These are phyloP conservation scores for Myiotriccus ornatus DNA, from an alignment of 2,797 vertebrate species.

Conservation along the genomic window DNA sequence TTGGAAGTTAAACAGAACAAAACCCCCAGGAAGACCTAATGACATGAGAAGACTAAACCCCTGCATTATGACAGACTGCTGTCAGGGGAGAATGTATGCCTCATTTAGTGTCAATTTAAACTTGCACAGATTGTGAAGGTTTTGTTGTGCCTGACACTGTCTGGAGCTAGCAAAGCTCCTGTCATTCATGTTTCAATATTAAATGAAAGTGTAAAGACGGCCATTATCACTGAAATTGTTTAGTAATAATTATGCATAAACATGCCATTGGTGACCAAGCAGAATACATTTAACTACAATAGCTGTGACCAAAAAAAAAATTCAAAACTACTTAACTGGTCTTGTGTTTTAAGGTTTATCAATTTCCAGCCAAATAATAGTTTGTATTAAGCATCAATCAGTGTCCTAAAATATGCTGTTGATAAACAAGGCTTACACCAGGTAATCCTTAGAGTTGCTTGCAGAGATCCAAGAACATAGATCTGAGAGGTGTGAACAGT, in stretches of 20 bases:
- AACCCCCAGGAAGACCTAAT: not conserved
- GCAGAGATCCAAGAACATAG: not conserved
- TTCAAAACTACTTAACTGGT: not conserved
- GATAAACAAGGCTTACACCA: not conserved
- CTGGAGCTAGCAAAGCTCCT: not conserved
- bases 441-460: not conserved
- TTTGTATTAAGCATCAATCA: not conserved
- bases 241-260: not conserved
- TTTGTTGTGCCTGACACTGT: not conserved
- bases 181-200: not conserved
- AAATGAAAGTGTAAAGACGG: not conserved
- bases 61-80: not conserved
- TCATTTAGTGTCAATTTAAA: not conserved
- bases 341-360: not conserved
- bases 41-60: not conserved
- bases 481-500: not conserved
- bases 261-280: not conserved
- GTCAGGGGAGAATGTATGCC: not conserved
- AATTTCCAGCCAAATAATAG: not conserved
- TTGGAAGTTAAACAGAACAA: not conserved
- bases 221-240: not conserved
- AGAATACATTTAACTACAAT: not conserved
- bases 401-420: not conserved
- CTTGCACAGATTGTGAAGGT: not conserved
- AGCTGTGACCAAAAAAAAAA: not conserved